Base-by-base conservation (phyloP, 2,113 vertebrate genomes). In the Sorex fumeus region DNA sequence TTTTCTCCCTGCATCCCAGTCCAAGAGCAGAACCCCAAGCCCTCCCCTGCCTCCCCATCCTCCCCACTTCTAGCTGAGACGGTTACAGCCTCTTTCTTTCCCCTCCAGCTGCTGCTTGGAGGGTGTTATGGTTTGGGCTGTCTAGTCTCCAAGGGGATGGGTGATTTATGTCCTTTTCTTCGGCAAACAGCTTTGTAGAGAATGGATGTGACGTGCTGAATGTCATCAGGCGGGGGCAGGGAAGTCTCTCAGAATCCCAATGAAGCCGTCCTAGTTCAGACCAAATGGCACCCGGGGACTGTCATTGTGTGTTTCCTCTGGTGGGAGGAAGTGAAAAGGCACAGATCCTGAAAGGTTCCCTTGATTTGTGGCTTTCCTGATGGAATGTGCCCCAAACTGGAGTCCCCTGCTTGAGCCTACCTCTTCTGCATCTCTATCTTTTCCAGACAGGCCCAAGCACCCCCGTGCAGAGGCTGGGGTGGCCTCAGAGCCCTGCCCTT, bases 141-240 rank as follows among this genome's bases (percentile, higher is more conserved):
- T 78, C 82, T 87, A 3, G 66, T 92, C 89, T 95, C 94, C 60
- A 45, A 85, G 75, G 87, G 78, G 74, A 91, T 82, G 82, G 70
- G 75, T 57, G 82, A 95, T 72, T 95, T 93, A 91, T 43, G 23
- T 72, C 88, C 92, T 96, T 94, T 83, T 93, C 94, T 93, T 90
- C 40, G 19, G 91, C 84, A 93, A 79, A 91, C 87, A 93, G 90
- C 90, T 94, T 88, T 88, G 90, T 80, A 64, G 8, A 60, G 72
- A 88, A 85, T 0, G 15, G 60, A 90, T 60, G 28, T 3, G 6
- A 74, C 70, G 84, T 19, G 60, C 94, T 85, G 87, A 94, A 85
- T 93, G 90, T 89, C 94, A 90, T 40, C 32, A 69, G 84, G 96
- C 0, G 27, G 84, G 88, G 74, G 64, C 57, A 67, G 82, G 84